Conservation (phyloP, 2,113 vertebrate genomes). For the Bambusicola thoracicus region DNA sequence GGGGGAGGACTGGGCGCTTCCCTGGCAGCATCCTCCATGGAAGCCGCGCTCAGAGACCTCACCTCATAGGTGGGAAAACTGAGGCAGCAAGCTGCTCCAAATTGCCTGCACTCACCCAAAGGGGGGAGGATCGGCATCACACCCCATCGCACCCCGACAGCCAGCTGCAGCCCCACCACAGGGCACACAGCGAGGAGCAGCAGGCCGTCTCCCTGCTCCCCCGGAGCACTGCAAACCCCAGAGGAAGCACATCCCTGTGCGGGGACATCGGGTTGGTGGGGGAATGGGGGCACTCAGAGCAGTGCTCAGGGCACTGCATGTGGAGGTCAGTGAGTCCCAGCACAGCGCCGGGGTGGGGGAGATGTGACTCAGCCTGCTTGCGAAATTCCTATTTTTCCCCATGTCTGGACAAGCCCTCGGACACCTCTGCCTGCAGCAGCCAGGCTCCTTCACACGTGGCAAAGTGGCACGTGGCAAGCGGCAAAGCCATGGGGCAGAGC, state of each 20-base stretch:
- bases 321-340: not conserved
- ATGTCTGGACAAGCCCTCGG: not conserved
- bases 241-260: fast-evolving
- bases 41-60: not conserved
- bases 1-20: not conserved
- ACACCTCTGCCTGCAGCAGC: not conserved
- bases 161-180: fast-evolving
- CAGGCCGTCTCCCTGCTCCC: not conserved
- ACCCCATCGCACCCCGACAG: not conserved
- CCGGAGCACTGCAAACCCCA: fast-evolving
- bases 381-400: conserved; percentile 22
- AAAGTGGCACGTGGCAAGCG: not conserved
- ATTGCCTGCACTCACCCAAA: not conserved
- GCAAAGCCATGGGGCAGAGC: not conserved
- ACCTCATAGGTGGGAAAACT: not conserved
- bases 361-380: conserved; percentile 36
- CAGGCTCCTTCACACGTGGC: fast-evolving
- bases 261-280: not conserved
- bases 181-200: not conserved
- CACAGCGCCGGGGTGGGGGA: not conserved
- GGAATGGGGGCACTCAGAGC: not conserved
- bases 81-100: not conserved
- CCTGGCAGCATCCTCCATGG: not conserved
- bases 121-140: not conserved
- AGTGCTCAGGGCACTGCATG: fast-evolving